A percentile compares a stretch with the other conserved stretches of the same genome.
Evolutionary conservation across 2,888 invertebrate species (phyloP).

Genomic region (Peribatodes rhomboidaria): DNA sequence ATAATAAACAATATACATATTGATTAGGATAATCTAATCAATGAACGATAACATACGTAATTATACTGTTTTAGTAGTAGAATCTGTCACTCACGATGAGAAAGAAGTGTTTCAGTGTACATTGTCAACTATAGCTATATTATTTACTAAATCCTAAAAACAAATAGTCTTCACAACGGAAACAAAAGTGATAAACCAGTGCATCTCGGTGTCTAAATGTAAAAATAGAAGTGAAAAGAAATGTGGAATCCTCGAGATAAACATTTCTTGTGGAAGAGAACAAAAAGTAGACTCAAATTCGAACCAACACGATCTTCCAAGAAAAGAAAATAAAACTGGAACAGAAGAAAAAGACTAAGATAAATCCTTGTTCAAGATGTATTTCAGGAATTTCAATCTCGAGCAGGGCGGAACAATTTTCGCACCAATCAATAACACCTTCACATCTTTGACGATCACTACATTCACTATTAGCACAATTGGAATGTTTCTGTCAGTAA

Average conservation of each 20-base stretch:
- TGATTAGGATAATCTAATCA: slow-evolving; percentile 31
- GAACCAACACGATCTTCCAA: not conserved
- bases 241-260: slow-evolving; percentile 16
- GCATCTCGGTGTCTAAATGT: not conserved
- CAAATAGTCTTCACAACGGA: not conserved
- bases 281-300: slow-evolving; percentile 6
- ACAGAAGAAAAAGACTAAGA: not conserved
- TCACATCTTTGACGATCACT: slow-evolving; percentile 44
- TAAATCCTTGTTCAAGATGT: slow-evolving; percentile 13
- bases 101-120: slow-evolving; percentile 21
- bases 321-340: slow-evolving; percentile 12
- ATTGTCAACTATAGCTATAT: not conserved
- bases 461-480: slow-evolving; percentile 57
- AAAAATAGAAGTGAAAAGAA: not conserved
- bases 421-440: slow-evolving; percentile 47
- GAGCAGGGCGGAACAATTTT: slow-evolving; percentile 50
- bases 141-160: not conserved
- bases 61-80: slow-evolving; percentile 18
- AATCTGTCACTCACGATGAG: slow-evolving; percentile 8
- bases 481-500: slow-evolving; percentile 63
- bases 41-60: slow-evolving; percentile 19
- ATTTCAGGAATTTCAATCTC: slow-evolving; percentile 39
- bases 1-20: slow-evolving; percentile 1
- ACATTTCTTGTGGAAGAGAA: slow-evolving; percentile 5
- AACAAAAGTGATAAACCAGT: not conserved